A percentile compares a stretch with the other conserved stretches of the same genome.
phyloP scores from a whole-genome alignment of 2,113 vertebrate species.

The Raja brachyura region DNA sequence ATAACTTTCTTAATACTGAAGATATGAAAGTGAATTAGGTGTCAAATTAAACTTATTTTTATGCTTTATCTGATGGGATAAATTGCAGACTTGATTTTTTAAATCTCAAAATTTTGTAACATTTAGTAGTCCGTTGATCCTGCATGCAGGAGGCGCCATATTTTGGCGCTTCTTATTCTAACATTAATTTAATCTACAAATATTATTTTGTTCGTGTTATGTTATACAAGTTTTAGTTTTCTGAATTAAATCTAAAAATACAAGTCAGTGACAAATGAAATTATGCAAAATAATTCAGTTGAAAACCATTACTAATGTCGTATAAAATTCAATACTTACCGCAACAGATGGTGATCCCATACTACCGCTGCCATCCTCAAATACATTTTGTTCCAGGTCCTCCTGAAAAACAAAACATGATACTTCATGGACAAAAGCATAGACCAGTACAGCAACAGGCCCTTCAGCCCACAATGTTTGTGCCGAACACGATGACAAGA shows the following conservation, averaged over 20 bases:
- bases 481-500: too few relatives aligned
- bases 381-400: conserved; percentile 52
- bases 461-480: too few relatives aligned
- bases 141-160: too few relatives aligned
- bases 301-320: neutral
- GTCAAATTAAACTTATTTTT: too few relatives aligned
- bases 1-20: too few relatives aligned
- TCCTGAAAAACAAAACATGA: conserved; percentile 47
- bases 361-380: conserved; percentile 54
- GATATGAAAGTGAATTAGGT: too few relatives aligned
- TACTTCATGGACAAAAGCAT: neutral
- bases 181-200: neutral
- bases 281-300: neutral
- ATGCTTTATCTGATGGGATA: too few relatives aligned
- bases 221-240: neutral
- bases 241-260: neutral
- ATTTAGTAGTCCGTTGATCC: too few relatives aligned
- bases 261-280: neutral
- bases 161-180: neutral
- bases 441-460: too few relatives aligned
- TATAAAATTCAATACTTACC: conserved; percentile 51
- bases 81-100: too few relatives aligned
- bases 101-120: too few relatives aligned
- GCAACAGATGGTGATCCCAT: conserved; percentile 57
- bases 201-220: too few relatives aligned